Evolutionary conservation across 2,797 vertebrate genomes (phyloP).

Genomic region (Taenioides sp.): DNA sequence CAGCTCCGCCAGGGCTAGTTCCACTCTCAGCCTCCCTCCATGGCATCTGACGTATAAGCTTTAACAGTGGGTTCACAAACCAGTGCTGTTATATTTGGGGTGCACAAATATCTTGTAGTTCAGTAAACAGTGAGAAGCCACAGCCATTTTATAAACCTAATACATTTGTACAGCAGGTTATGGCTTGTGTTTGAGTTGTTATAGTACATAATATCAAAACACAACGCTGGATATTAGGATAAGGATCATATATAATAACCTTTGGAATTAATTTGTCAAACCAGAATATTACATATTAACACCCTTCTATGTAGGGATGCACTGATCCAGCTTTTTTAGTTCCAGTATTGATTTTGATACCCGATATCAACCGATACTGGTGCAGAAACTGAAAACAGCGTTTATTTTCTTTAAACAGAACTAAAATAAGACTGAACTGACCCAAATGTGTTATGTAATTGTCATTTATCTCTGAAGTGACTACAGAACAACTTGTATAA

Average conservation of each 20-base stretch:
- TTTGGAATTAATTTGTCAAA: background rate
- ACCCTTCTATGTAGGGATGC: too few species aligned
- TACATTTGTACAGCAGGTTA: background rate
- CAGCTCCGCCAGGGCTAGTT: constrained; percentile 40
- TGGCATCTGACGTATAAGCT: constrained; percentile 39
- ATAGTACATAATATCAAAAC: background rate
- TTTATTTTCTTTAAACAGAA: too few species aligned
- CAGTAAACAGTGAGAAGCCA: background rate
- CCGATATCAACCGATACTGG: too few species aligned
- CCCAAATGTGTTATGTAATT: too few species aligned
- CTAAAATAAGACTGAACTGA: too few species aligned
- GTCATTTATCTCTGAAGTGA: too few species aligned
- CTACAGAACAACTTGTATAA: too few species aligned
- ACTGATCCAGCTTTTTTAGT: too few species aligned
- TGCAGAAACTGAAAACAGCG: too few species aligned
- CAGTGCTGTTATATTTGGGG: constrained; percentile 30
- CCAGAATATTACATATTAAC: background rate
- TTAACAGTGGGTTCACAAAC: constrained; percentile 34
- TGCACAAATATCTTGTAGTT: constrained; percentile 7
- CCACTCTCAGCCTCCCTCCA: constrained; percentile 32
- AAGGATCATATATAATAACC: background rate
- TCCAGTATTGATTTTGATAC: too few species aligned
- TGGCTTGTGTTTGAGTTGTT: background rate
- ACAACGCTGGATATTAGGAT: background rate
- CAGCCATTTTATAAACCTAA: background rate